These are phyloP conservation scores for Brachypterus glaber DNA, from an alignment of 2,888 invertebrate species.

Conservation along the genomic window DNA sequence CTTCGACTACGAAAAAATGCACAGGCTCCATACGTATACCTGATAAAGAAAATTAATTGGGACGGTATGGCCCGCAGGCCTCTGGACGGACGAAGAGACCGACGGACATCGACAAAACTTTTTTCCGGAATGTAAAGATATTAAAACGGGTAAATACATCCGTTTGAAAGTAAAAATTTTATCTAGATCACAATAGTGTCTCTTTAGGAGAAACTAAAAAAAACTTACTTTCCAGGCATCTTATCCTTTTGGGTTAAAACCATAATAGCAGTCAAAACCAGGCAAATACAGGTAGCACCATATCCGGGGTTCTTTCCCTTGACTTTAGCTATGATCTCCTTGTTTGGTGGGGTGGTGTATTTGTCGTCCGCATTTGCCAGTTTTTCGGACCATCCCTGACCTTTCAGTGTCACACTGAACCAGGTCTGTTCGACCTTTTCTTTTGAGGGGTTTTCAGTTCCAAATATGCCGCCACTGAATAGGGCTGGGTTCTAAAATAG, in stretches of 20 bases:
- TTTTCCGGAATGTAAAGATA: no score
- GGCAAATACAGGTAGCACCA: constrained; percentile 64
- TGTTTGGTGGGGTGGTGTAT: constrained; percentile 51
- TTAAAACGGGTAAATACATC: no score
- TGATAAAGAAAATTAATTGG: no score
- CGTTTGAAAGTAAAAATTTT: no score
- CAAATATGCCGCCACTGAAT: constrained; percentile 48
- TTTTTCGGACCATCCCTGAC: constrained; percentile 68
- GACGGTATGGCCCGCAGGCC: no score
- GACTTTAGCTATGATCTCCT: constrained; percentile 57
- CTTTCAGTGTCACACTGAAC: constrained; percentile 63
- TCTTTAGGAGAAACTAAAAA: no score
- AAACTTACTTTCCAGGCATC: no score
- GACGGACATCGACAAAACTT: no score
- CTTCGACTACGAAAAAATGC: no score
- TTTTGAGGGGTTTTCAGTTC: constrained; percentile 56
- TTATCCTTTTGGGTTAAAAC: constrained; percentile 65
- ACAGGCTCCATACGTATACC: no score
- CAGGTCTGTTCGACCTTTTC: constrained; percentile 49
- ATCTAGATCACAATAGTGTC: no score
- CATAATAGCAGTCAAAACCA: constrained; percentile 64
- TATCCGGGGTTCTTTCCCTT: constrained; percentile 68
- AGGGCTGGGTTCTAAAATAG: constrained; percentile 22
- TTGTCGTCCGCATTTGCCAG: constrained; percentile 47
- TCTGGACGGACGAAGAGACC: no score